Evolutionary conservation across 1,140 invertebrate species (phyloP), one percentile per base, ranked within the genome.

Genomic region (Drosophila triauraria): DNA sequence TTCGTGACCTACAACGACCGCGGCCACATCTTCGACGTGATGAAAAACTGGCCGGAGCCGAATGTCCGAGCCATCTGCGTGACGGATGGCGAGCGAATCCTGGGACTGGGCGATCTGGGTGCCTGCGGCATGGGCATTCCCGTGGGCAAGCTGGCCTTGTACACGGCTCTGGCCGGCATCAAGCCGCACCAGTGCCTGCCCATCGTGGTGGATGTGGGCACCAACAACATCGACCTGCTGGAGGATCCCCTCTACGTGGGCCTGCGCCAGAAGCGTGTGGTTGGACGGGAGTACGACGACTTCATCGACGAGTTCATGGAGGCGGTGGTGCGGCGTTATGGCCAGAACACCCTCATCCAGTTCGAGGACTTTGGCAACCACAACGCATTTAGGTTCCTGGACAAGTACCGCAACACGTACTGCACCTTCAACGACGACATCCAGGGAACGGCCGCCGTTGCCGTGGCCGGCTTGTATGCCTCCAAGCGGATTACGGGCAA

Each of bases 231-330:
- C 93, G 95, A 95, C 93, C 94, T 99, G 1, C 94, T 98, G 13
- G 95, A 99, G 92, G 98, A 99, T 94, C 98, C 98, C 6, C 94
- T 98, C 60, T 99, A 99, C 93, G 98, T 99, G 87, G 99, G 99
- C 51, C 93, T 99, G 43, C 94, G 97, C 63, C 97, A 99, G 82
- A 96, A 96, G 68, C 94, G 99, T 53, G 96, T 96, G 0, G 96
- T 96, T 30, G 99, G 99, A 13, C 94, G 95, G 38, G 95, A 96
- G 63, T 99, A 99, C 93, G 98, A 99, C 92, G 97, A 97, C 44
- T 96, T 99, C 79, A 95, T 99, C 60, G 99, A 99, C 90, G 99
- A 99, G 93, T 99, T 99, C 92, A 99, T 99, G 98, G 94, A 97
- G 91, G 98, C 98, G 3, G 97, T 98, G 60, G 97, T 99, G 0